Conservation (phyloP, 2,797 vertebrate genomes). For the Corythornis leucogaster region DNA sequence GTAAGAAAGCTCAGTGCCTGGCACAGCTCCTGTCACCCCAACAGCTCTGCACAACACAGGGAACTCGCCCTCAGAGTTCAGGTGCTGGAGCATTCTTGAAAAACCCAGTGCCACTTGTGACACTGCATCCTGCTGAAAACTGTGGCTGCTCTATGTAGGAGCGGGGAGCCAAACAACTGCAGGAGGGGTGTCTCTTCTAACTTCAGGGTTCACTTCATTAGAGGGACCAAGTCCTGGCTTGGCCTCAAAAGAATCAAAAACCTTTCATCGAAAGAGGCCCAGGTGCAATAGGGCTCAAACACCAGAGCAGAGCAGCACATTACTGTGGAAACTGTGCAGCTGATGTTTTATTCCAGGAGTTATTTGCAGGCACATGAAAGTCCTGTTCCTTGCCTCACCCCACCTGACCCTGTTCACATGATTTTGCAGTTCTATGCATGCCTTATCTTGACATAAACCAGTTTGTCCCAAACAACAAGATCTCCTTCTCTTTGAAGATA, state of each 20-base stretch:
- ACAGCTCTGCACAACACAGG: not conserved
- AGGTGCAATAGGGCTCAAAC: fast-evolving
- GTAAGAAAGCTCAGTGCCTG: not conserved
- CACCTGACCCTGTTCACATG: not conserved
- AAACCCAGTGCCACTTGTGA: fast-evolving
- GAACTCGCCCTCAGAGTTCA: not conserved
- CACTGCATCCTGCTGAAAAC: not conserved
- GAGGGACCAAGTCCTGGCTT: not conserved
- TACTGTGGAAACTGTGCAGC: fast-evolving
- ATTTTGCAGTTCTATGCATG: not conserved
- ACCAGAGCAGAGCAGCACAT: fast-evolving
- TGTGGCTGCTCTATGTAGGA: not conserved
- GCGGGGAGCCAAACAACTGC: fast-evolving
- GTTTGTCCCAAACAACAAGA: not conserved
- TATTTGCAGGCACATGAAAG: not conserved
- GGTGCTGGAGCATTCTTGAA: not conserved
- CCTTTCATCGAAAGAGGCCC: not conserved
- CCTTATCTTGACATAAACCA: not conserved
- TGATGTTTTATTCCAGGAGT: not conserved
- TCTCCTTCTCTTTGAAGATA: not conserved
- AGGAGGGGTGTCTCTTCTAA: fast-evolving
- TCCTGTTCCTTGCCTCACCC: not conserved
- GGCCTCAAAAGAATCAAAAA: not conserved
- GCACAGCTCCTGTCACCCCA: fast-evolving
- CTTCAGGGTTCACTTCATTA: not conserved